A percentile compares a stretch with the other conserved stretches of the same genome.
Evolutionary conservation across 2,888 invertebrate genomes (phyloP).

Genomic region (Stictocephala bisonia): DNA sequence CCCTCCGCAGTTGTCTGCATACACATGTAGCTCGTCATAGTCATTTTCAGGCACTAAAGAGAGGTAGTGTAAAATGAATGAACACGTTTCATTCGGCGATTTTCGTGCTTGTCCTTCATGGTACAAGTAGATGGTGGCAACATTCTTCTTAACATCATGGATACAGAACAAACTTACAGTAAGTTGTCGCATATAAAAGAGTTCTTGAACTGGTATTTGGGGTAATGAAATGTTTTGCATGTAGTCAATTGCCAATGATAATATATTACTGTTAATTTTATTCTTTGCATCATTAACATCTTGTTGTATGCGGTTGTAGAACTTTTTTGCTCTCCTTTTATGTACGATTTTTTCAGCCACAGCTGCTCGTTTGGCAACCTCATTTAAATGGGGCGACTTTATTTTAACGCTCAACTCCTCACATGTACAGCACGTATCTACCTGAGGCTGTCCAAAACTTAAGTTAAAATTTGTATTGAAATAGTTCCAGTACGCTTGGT

Average conservation of each 20-base stretch:
- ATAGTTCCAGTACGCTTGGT: conserved; percentile 51
- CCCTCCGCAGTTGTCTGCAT: too few species aligned
- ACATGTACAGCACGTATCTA: conserved; percentile 48
- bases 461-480: conserved; percentile 52
- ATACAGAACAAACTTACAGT: conserved; percentile 51
- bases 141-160: conserved; percentile 56
- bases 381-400: conserved; percentile 48
- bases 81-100: conserved; percentile 52
- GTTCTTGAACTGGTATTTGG: conserved; percentile 58
- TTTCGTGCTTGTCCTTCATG: conserved; percentile 55
- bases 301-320: conserved; percentile 55
- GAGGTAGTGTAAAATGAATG: conserved; percentile 48
- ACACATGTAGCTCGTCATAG: too few species aligned
- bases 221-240: conserved; percentile 58
- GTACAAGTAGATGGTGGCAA: conserved; percentile 56
- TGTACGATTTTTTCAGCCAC: conserved; percentile 56
- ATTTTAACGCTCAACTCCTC: conserved; percentile 50
- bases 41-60: too few species aligned
- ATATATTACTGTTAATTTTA: conserved; percentile 42
- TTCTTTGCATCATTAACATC: conserved; percentile 52
- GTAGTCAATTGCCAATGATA: conserved; percentile 59
- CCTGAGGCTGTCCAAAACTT: conserved; percentile 48
- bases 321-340: conserved; percentile 55
- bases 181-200: conserved; percentile 53
- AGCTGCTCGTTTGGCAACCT: conserved; percentile 54